Evolutionary conservation across 2,888 invertebrate genomes (phyloP), one percentile per base, ranked within the genome.

Genomic region (Xanthia icteritia): DNA sequence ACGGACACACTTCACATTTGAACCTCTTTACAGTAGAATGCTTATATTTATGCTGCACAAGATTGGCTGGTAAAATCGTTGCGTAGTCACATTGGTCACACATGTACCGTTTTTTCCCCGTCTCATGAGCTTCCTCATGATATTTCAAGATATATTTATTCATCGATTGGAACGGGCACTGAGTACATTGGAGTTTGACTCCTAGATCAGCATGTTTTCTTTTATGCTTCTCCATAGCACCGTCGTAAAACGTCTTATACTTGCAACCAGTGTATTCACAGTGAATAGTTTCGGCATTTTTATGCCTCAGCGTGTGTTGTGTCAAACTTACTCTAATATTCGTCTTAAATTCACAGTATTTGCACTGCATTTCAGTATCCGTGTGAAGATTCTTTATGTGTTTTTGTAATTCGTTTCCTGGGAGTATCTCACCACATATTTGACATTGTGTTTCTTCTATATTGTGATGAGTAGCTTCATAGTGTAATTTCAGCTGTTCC

Each of bases 21-120:
- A 96, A 97, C 83, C 95, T 89, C 74, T 96, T 96, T 45, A 95
- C 96, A 0, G 92, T 89, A 0, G 96, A 95, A 91, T 97, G 97
- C 73, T 96, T 97, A 83, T 95, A 95, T 77, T 95, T 96, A 83
- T 97, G 96, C 73, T 96, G 96, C 0, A 96, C 94, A 77, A 97
- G 89, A 79, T 95, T 96, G 0, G 96, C 96, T 20, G 96, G 96
- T 23, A 96, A 83, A 15, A 95, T 94, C 0, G 96, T 96, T 0
- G 96, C 94, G 75, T 96, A 96, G 42, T 96, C 95, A 83, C 96
- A 97, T 77, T 96, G 93, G 60, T 96, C 93, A 61, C 96, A 96
- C 1, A 88, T 77, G 63, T 96, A 96, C 0, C 93, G 86, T 70
- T 96, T 96, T 42, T 94, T 94, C 0, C 96, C 96, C 0, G 96